A percentile compares a stretch with the other conserved stretches of the same genome.
These are phyloP conservation scores for Peromyscus maniculatus DNA, from an alignment of 2,113 vertebrate species.

Conservation along the genomic window DNA sequence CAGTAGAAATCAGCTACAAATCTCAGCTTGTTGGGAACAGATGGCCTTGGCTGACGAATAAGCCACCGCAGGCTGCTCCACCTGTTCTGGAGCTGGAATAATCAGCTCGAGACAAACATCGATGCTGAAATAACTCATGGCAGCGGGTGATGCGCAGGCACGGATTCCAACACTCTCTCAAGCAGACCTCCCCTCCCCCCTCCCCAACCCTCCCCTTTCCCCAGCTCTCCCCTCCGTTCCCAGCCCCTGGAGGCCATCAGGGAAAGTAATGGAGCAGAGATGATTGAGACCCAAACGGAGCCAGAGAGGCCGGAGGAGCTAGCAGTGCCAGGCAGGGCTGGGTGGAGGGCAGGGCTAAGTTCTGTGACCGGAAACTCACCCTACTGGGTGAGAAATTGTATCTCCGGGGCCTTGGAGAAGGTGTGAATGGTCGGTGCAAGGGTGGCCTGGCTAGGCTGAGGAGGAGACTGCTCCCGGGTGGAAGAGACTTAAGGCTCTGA, in stretches of 20 bases:
- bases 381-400: background rate
- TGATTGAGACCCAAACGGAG: conserved; percentile 42
- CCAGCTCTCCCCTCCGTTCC: background rate
- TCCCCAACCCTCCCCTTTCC: background rate
- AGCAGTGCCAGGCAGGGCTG: background rate
- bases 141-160: conserved; percentile 74
- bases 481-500: conserved; percentile 28
- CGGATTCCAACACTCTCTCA: conserved; percentile 76
- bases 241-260: conserved; percentile 66
- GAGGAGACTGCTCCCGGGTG: background rate
- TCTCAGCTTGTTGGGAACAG: conserved; percentile 86
- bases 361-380: background rate
- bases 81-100: conserved; percentile 82
- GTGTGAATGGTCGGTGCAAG: background rate
- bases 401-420: background rate
- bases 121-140: conserved; percentile 82
- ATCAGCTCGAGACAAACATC: conserved; percentile 82
- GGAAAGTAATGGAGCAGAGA: conserved; percentile 77
- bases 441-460: background rate
- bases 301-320: background rate
- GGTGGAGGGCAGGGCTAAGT: background rate
- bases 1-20: conserved; percentile 85
- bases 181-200: conserved; percentile 57
- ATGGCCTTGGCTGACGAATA: conserved; percentile 83
- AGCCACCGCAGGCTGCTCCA: conserved; percentile 82